Conservation (phyloP, 1,140 invertebrate genomes). For the Bactericera cockerelli region DNA sequence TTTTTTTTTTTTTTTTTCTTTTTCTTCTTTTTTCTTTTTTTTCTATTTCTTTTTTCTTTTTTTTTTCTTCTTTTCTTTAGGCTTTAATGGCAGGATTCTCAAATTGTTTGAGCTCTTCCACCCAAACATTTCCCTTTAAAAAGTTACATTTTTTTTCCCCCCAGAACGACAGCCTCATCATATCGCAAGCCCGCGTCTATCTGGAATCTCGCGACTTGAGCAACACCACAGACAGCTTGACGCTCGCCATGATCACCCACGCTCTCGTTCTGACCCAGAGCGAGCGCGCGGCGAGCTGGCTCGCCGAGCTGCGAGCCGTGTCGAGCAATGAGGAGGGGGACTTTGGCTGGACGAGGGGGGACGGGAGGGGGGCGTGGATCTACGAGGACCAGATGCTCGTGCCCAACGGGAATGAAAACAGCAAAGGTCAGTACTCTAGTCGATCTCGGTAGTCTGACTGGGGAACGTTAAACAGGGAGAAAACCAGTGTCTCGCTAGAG, state of each 20-base stretch:
- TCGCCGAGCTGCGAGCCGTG: constrained; percentile 19
- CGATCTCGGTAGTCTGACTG: too few species aligned
- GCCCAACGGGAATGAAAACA: constrained; percentile 10
- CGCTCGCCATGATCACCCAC: constrained; percentile 37
- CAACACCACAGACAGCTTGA: constrained; percentile 35
- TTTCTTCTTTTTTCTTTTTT: too few species aligned
- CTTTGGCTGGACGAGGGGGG: constrained; percentile 38
- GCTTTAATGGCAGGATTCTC: too few species aligned
- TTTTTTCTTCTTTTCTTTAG: too few species aligned
- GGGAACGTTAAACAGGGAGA: too few species aligned
- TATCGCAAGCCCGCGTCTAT: constrained; percentile 34
- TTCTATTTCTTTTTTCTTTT: too few species aligned
- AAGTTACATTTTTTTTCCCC: too few species aligned
- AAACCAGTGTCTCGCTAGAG: too few species aligned
- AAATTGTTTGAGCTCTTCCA: too few species aligned
- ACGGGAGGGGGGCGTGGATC: constrained; percentile 20
- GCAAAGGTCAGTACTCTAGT: too few species aligned
- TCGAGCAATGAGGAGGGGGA: constrained; percentile 46
- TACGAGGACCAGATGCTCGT: constrained; percentile 19
- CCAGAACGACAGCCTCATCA: constrained; percentile 33
- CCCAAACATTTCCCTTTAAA: too few species aligned
- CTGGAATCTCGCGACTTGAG: constrained; percentile 35
- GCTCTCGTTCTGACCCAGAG: constrained; percentile 38
- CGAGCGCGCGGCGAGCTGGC: constrained; percentile 34
- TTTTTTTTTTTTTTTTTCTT: too few species aligned